Evolutionary conservation across 2,888 invertebrate genomes (phyloP), one percentile per base, ranked within the genome.

Genomic region (Drosophila acutilabella): DNA sequence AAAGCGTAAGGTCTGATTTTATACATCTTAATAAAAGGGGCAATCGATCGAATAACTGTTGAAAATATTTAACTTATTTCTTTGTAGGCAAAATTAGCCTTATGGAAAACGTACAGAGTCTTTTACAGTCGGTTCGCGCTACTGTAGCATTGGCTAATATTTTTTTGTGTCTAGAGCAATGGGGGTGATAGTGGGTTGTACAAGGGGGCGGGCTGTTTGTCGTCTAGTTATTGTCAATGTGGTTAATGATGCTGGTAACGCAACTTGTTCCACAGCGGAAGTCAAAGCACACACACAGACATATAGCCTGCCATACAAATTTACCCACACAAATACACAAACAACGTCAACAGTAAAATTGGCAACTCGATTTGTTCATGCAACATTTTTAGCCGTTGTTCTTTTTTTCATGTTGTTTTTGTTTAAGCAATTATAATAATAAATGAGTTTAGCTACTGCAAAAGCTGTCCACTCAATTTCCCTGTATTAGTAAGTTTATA

Each of bases 381-480:
- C 58, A 62, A 69, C 70, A 58, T 67, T 50, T 78, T 66, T 73
- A 16, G 42, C 26, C 48, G 30, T 16, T 16, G 16, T 36, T 30
- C 11, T 36, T 42, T 59, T 16, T 36, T 36, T n/a, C n/a, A n/a
- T 11, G 16, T n/a, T 38, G 30, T 30, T 44, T 57, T 69, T 73
- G 69, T 78, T 74, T 45, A 47, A 70, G 60, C 85, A 87, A 84
- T 83, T 87, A 83, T 84, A 81, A 87, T 87, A 87, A 78, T 81
- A 79, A 87, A 83, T 87, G 81, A 80, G 70, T 70, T 77, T 66
- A 42, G 75, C 64, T 40, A 64, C 61, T 66, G 48, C 47, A 52
- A 71, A 54, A 33, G 65, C 36, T 64, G 75, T 20, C 60, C 59
- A 53, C 33, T 45, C 52, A n/a, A 33, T 51, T 51, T 51, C 33